These are phyloP conservation scores for Dipodomys merriami DNA, from an alignment of 2,113 vertebrate species.

Conservation along the genomic window DNA sequence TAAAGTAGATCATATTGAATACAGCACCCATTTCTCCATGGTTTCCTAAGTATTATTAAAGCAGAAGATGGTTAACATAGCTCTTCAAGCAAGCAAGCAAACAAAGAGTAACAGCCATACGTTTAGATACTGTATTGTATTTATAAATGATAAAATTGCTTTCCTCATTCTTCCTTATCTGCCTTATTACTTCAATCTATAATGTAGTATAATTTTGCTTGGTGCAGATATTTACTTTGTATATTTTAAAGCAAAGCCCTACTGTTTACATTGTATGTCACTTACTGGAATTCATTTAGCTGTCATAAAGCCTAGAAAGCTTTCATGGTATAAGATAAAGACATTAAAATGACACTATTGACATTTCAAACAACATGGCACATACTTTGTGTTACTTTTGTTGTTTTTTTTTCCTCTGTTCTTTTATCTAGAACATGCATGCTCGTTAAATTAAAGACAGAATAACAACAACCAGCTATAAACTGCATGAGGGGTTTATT, in stretches of 20 bases:
- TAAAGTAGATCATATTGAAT: background rate
- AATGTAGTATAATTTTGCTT: slow-evolving; percentile 36
- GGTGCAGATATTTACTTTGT: background rate
- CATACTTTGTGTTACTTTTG: background rate
- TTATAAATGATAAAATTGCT: slow-evolving; percentile 43
- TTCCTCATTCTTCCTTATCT: background rate
- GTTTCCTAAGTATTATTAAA: slow-evolving; percentile 43
- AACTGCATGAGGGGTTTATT: slow-evolving; percentile 12
- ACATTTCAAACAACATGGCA: slow-evolving; percentile 31
- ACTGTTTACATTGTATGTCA: slow-evolving; percentile 23
- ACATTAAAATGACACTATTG: background rate
- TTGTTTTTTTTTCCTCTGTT: background rate
- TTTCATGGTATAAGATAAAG: background rate
- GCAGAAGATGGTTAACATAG: slow-evolving; percentile 44
- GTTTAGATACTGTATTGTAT: slow-evolving; percentile 35
- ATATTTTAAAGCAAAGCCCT: background rate
- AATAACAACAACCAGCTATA: background rate
- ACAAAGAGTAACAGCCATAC: slow-evolving; percentile 5
- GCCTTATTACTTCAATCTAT: background rate
- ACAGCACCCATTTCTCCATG: background rate
- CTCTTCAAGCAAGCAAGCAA: slow-evolving; percentile 42
- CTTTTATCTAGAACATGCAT: slow-evolving; percentile 31
- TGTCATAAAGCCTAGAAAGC: slow-evolving; percentile 30
- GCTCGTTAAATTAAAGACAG: background rate
- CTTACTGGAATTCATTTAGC: background rate